Evolutionary conservation across 2,888 invertebrate genomes (phyloP).

Genomic region (Encarsia formosa): DNA sequence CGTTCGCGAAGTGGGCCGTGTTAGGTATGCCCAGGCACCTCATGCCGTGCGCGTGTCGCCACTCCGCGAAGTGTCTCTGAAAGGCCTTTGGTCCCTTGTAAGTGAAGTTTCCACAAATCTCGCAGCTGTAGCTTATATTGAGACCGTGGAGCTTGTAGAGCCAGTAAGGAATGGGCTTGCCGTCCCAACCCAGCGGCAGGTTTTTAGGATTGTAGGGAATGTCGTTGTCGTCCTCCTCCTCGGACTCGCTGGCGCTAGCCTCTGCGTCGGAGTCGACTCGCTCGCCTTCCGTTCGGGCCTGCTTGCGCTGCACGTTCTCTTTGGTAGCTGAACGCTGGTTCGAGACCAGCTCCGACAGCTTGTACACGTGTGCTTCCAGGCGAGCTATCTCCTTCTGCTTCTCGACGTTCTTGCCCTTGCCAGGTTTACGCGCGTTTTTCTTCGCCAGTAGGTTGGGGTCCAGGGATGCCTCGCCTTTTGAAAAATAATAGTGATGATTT

Average conservation of each 20-base stretch:
- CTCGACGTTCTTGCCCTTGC: conserved; percentile 59
- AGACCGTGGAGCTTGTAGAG: conserved; percentile 97
- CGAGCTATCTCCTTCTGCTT: conserved; percentile 83
- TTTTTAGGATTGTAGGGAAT: conserved; percentile 99
- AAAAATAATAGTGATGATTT: too few relatives aligned
- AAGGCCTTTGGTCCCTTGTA: conserved; percentile 99
- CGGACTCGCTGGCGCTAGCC: conserved; percentile 74
- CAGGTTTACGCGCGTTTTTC: conserved; percentile 71
- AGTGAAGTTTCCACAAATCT: conserved; percentile 98
- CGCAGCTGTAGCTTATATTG: conserved; percentile 98
- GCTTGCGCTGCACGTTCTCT: conserved; percentile 97
- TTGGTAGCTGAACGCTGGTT: conserved; percentile 87
- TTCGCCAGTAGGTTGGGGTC: conserved; percentile 91
- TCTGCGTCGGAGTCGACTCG: conserved; percentile 88
- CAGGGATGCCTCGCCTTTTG: conserved; percentile 87
- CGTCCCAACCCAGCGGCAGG: conserved; percentile 97
- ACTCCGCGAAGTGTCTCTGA: conserved; percentile 96
- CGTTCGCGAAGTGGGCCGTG: conserved; percentile 99
- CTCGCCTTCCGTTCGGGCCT: conserved; percentile 92
- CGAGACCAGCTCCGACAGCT: conserved; percentile 77
- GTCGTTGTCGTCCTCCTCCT: conserved; percentile 86
- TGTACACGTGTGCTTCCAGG: conserved; percentile 86
- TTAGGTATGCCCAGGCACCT: conserved; percentile 98
- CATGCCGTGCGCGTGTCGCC: conserved; percentile 92
- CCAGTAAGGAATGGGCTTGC: conserved; percentile 95